Evolutionary conservation across 2,113 vertebrate species (phyloP).

Genomic region (Heterochromis multidens): DNA sequence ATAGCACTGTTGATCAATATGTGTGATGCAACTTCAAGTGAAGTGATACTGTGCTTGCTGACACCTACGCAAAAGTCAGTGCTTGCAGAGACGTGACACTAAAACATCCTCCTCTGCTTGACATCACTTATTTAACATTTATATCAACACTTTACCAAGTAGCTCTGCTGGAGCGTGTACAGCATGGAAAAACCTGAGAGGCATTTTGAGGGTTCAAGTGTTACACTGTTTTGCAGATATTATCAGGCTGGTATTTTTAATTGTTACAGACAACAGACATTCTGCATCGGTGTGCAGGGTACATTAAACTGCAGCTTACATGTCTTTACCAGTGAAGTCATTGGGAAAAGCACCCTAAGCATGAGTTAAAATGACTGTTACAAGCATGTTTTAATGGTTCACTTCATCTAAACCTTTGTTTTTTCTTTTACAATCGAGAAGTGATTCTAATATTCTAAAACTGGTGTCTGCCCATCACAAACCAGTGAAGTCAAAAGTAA

Average conservation of each 20-base stretch:
- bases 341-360: not conserved
- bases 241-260: not conserved
- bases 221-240: not conserved
- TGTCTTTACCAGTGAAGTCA: not conserved
- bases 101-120: constrained; percentile 35
- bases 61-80: constrained; percentile 40
- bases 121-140: constrained; percentile 43
- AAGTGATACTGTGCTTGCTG: constrained; percentile 23
- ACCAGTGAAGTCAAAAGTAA: not conserved
- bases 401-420: not conserved
- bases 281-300: not conserved
- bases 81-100: constrained; percentile 14
- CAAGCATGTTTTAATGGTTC: not conserved
- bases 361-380: not conserved
- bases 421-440: no score
- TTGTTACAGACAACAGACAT: not conserved
- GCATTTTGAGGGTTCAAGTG: not conserved
- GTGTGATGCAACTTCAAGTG: constrained; percentile 14
- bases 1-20: constrained; percentile 21
- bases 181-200: not conserved
- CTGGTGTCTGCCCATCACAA: not conserved
- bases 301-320: not conserved
- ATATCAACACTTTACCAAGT: not conserved
- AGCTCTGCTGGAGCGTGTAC: not conserved
- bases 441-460: no score